A percentile compares a stretch with the other conserved stretches of the same genome.
Conservation (phyloP, 2,888 invertebrate species). For the Vesta saturnalis region DNA sequence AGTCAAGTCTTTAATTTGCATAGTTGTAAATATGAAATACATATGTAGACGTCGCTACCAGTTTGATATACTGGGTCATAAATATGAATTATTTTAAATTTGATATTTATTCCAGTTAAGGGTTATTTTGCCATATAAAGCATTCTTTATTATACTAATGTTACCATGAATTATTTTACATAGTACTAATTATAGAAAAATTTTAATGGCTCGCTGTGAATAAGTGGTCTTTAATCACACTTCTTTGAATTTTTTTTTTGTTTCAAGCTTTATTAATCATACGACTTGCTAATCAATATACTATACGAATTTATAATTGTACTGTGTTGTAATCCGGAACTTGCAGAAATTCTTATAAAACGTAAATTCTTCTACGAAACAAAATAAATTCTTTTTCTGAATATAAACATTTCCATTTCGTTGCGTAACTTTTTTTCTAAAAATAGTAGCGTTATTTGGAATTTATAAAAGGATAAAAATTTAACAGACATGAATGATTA, state of each 20-base stretch:
- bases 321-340: too few relatives aligned
- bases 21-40: constrained; percentile 54
- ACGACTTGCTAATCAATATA: neutral
- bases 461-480: too few relatives aligned
- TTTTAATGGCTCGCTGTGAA: neutral
- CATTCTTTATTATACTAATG: constrained; percentile 51
- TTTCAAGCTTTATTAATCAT: neutral
- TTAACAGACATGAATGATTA: too few relatives aligned
- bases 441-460: too few relatives aligned
- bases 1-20: constrained; percentile 48
- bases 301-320: neutral
- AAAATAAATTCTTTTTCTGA: too few relatives aligned
- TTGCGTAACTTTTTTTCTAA: too few relatives aligned
- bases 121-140: constrained; percentile 51
- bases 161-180: constrained; percentile 48
- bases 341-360: too few relatives aligned
- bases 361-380: too few relatives aligned
- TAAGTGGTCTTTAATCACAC: neutral
- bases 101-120: constrained; percentile 55
- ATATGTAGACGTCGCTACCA: constrained; percentile 53
- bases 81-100: constrained; percentile 56
- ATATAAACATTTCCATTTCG: too few relatives aligned
- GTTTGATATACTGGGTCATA: constrained; percentile 53
- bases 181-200: constrained; percentile 20
- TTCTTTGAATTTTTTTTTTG: neutral